Base-by-base conservation (phyloP, 2,888 invertebrate species). In the Ophonus ardosiacus region DNA sequence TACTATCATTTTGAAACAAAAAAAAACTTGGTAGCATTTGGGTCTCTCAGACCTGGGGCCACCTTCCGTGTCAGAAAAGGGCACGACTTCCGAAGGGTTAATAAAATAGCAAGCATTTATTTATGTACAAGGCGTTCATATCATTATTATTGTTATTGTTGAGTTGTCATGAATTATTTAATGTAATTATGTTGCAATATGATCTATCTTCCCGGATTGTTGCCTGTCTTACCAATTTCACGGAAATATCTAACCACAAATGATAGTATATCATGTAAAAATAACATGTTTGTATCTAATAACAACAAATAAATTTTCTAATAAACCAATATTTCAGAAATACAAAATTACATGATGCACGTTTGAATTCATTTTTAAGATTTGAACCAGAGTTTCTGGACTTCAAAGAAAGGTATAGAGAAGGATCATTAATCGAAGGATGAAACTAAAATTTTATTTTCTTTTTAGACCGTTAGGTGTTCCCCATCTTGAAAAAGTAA, bases 401-500 rank as follows among this genome's bases (percentile, higher is more conserved):
- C 92, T 95, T 95, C 91, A 93, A 94, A 90, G 93, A 95, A 90
- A 94, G 95, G 95, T 95, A 90, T 13, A 51, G 8, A 8, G 2
- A 51, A 91, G 6, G 85, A 82, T 81, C 56, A 57, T 81, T 81
- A 56, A 63, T 74, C 81, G 18, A 81, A 76, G 24, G 24, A 78
- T 31, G 43, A 31, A 31, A 31, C 31, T 31, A 31, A 31, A 31
- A 1, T 31, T 31, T 31, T 31, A 31, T 79, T 57, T 84, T 31
- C 88, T 86, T 93, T 93, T 86, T 90, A 96, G 97, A 92, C 95
- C 97, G 90, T 94, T 98, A 90, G 98, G 98, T 86, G 95, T 96
- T 90, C 96, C 98, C 87, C 96, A 96, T 90, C 95, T 96, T 91
- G 95, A 96, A 92, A 94, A 95, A 90, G 98, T 98, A 87, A 96